Percentiles rank a stretch among this genome's conserved stretches.
These are phyloP conservation scores for Camponotus fellah DNA, from an alignment of 2,888 invertebrate species.

Conservation along the genomic window DNA sequence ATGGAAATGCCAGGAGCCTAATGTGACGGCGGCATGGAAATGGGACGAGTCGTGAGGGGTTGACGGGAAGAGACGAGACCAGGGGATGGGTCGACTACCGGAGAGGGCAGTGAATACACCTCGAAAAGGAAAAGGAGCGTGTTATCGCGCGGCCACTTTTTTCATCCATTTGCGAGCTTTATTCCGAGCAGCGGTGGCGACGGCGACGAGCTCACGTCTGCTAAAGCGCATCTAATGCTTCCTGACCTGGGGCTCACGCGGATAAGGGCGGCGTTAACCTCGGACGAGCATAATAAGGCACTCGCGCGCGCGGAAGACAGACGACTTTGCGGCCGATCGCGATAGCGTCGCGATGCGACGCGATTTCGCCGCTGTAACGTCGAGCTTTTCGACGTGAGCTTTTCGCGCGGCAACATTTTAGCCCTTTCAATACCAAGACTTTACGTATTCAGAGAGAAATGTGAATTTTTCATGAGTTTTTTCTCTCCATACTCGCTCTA, in stretches of 20 bases:
- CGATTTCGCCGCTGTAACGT: conserved; percentile 18
- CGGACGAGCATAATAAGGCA: conserved; percentile 65
- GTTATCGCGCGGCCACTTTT: conserved; percentile 72
- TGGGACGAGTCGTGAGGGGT: conserved; percentile 57
- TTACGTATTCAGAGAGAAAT: conserved; percentile 27
- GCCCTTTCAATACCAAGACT: conserved; percentile 26
- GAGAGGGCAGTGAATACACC: conserved; percentile 44
- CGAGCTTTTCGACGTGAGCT: conserved; percentile 28
- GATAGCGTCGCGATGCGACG: conserved; percentile 30
- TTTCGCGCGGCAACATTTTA: conserved; percentile 16
- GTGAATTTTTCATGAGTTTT: conserved; percentile 34
- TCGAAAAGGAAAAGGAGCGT: conserved; percentile 42
- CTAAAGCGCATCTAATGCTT: conserved; percentile 55
- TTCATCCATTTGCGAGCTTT: conserved; percentile 75
- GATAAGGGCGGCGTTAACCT: conserved; percentile 64
- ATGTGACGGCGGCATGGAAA: conserved; percentile 74
- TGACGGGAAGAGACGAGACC: not conserved
- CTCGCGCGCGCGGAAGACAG: conserved; percentile 57
- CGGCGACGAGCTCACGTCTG: conserved; percentile 33
- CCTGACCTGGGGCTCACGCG: conserved; percentile 57
- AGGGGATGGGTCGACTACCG: conserved; percentile 39
- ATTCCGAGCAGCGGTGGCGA: conserved; percentile 44
- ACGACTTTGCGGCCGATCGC: conserved; percentile 54
- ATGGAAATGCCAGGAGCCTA: conserved; percentile 73
- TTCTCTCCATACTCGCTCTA: not conserved